phyloP scores from a whole-genome alignment of 2,797 vertebrate species.

The Spondyliosoma cantharus region DNA sequence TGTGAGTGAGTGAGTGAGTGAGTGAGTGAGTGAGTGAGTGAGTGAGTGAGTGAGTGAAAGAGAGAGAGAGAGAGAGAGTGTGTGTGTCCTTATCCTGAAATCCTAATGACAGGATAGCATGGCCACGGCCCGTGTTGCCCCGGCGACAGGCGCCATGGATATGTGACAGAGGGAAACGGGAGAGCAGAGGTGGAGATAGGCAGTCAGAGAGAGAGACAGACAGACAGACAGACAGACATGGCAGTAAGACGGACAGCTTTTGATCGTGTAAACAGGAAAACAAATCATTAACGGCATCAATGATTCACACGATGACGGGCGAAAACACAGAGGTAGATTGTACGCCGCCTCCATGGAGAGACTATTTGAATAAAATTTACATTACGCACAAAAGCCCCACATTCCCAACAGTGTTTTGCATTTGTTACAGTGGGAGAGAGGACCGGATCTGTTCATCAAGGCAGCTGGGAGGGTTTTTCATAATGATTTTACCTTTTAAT shows the following conservation, averaged over 20 bases:
- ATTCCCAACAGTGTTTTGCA: slow-evolving; percentile 36
- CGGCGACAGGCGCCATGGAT: slow-evolving; percentile 83
- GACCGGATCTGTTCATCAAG: background rate
- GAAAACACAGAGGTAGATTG: slow-evolving; percentile 8
- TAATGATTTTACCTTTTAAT: background rate
- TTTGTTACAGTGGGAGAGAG: background rate
- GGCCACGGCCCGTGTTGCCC: slow-evolving; percentile 79
- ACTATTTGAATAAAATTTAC: slow-evolving; percentile 80
- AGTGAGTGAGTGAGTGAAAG: no score
- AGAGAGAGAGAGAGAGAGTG: slow-evolving; percentile 7
- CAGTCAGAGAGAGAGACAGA: slow-evolving; percentile 8
- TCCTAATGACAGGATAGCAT: slow-evolving; percentile 86
- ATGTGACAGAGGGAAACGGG: slow-evolving; percentile 75
- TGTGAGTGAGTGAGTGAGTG: no score
- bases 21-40: no score
- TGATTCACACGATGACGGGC: background rate
- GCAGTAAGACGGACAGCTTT: slow-evolving; percentile 15
- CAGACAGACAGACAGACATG: slow-evolving; percentile 9
- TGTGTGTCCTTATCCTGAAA: slow-evolving; percentile 72
- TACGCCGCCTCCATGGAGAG: background rate
- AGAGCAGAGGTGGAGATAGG: slow-evolving; percentile 65
- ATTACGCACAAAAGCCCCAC: slow-evolving; percentile 41
- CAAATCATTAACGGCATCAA: background rate
- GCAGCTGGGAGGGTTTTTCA: background rate
- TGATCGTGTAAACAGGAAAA: slow-evolving; percentile 6